Evolutionary conservation across 35 echinoderm and acorn worm genomes (phyloP), one percentile per base, ranked within the genome.

Genomic region (Diadema setosum): DNA sequence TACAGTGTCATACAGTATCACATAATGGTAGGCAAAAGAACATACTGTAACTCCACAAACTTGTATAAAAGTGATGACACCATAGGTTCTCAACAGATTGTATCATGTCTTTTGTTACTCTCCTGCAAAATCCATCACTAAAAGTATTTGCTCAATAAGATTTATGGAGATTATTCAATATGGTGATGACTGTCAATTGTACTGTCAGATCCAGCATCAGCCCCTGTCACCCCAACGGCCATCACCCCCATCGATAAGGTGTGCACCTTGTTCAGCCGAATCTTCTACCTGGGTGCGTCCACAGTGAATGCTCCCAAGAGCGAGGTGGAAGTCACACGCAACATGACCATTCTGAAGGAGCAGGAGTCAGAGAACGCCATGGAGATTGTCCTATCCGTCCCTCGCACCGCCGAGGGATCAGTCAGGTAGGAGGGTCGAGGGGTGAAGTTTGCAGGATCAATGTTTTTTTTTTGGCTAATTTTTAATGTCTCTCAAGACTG

Each of bases 261-360:
- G 20, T 95, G 89, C 49, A 95, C 93, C 6, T 25, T 99, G 46
- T 99, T 99, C 57, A 94, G 86, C 58, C 80, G 92, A 5, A 99
- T 99, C 82, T 89, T 99, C 70, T 99, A 99, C 46, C 96, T 99
- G 21, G 96, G 96, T 11, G 90, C 96, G 30, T 91, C 96, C 1
- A 94, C 90, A 4, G 89, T 99, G 40, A 94, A 99, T 59, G 96
- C 96, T 3, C 96, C 96, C 7, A 94, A 92, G 75, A 99, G 96
- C 33, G 96, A 99, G 63, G 25, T 69, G 43, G 96, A 99, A 70
- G 96, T 89, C 0, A 91, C 93, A 23, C 50, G 87, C 14, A 99
- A 94, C 35, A 99, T 99, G 96, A 42, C 41, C 50, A 99, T 99
- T n/a, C 65, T 99, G 46, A 94, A 91, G 43, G 89, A 88, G 9